Evolutionary conservation across 2,113 vertebrate species (phyloP).

Genomic region (Rhabdornis inornatus): DNA sequence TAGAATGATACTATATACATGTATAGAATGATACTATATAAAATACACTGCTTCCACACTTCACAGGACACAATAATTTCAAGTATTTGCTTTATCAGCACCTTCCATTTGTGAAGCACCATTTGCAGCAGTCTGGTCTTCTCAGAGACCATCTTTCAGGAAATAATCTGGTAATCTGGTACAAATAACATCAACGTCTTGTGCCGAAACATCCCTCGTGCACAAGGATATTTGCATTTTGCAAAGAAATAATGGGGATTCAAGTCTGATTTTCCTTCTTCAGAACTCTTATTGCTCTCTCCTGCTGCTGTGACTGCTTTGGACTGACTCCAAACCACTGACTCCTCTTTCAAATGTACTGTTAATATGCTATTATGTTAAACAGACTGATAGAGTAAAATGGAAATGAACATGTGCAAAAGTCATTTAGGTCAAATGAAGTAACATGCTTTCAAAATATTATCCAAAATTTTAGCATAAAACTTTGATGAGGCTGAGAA

Average conservation of each 20-base stretch:
- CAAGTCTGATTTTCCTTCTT: conserved; percentile 40
- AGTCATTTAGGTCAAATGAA: conserved; percentile 67
- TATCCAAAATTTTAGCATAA: conserved; percentile 64
- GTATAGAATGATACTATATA: not conserved
- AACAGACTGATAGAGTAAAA: conserved; percentile 56
- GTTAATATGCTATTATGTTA: conserved; percentile 66
- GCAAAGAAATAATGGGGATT: not conserved
- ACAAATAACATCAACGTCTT: not conserved
- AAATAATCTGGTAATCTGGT: conserved; percentile 53
- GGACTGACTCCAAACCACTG: conserved; percentile 61
- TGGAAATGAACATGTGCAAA: conserved; percentile 62
- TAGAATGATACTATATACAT: not conserved
- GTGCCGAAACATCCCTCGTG: not conserved
- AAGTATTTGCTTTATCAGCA: not conserved
- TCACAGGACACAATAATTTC: not conserved
- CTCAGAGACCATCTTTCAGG: conserved; percentile 14
- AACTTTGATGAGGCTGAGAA: conserved; percentile 65
- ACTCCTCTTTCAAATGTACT: conserved; percentile 59
- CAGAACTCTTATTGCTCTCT: conserved; percentile 46
- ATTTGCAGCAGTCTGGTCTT: not conserved
- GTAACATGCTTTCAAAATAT: conserved; percentile 66
- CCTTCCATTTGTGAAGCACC: not conserved
- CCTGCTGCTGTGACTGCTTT: conserved; percentile 57
- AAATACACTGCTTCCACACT: not conserved
- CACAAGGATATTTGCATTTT: conserved; percentile 37